A percentile compares a stretch with the other conserved stretches of the same genome.
Conservation (phyloP, 2,113 vertebrate species). For the Pithys albifrons region DNA sequence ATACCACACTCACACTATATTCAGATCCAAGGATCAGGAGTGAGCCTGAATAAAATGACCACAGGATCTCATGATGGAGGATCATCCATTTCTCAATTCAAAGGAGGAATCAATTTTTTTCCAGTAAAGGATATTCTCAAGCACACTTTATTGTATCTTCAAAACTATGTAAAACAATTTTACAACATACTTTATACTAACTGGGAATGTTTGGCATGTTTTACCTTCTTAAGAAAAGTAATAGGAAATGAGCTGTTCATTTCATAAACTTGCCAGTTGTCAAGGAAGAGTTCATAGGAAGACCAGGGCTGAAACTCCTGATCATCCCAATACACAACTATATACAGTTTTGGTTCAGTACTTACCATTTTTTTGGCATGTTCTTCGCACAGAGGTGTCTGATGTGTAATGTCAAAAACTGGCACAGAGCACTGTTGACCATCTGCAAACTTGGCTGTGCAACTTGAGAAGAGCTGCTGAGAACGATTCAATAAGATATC, state of each 20-base stretch:
- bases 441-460: constrained; percentile 97
- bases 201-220: not conserved
- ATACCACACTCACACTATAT: not conserved
- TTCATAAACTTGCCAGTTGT: not conserved
- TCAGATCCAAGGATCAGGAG: not conserved
- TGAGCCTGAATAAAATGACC: not conserved
- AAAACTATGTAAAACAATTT: not conserved
- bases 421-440: constrained; percentile 98
- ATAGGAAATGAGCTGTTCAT: not conserved
- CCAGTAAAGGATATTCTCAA: not conserved
- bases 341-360: not conserved
- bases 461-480: constrained; percentile 99
- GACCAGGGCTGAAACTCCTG: not conserved
- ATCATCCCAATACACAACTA: not conserved
- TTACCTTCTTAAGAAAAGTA: not conserved
- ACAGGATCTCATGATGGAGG: not conserved
- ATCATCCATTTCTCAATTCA: not conserved
- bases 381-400: constrained; percentile 98
- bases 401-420: constrained; percentile 98
- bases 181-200: not conserved
- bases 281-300: not conserved
- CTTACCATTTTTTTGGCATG: constrained; percentile 99
- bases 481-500: constrained; percentile 97
- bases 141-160: not conserved
- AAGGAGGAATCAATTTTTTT: not conserved